Evolutionary conservation across 2,113 vertebrate species (phyloP), one percentile per base, ranked within the genome.

Genomic region (Thalassoma bifasciatum): DNA sequence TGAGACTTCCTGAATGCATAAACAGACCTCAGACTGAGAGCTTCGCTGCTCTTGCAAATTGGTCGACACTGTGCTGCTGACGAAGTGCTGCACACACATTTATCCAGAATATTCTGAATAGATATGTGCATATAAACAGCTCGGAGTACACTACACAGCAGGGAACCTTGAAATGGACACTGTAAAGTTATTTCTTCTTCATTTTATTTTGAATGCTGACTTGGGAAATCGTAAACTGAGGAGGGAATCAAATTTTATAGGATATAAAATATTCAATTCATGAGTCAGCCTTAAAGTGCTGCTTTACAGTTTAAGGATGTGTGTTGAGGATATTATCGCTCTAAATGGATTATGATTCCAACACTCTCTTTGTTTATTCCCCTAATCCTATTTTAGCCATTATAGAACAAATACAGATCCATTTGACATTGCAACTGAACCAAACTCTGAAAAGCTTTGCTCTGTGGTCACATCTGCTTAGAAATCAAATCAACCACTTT

Each of bases 101-200:
- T 77, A 57, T 67, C 9, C 13, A 17, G 36, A 81, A 67, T 23
- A 51, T 56, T 69, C 52, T 68, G 26, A 75, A 61, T 61, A 10
- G 9, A 50, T 76, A 37, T 58, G 54, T 63, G 56, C 0, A 3
- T 59, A 40, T 37, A 47, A n/a, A 49, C 8, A 1, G 30, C 10
- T 17, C 36, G 58, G 13, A 61, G 60, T 1, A 56, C 44, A 16
- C 2, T 37, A 30, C 53, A 60, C 23, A 30, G 49, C 4, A 49
- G 38, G 13, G 10, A 2, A 30, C 22, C 34, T 4, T 26, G 21
- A 49, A 2, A 46, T 8, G 47, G 26, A 53, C 2, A 13, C 38
- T 52, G 9, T 24, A 2, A 53, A 23, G 5, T 53, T 2, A n/a
- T 56, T 22, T 24, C 5, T 50, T 49, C 2, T 50, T 63, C 30